phyloP scores from a whole-genome alignment of 2,113 vertebrate genomes.

The Puma concolor region DNA sequence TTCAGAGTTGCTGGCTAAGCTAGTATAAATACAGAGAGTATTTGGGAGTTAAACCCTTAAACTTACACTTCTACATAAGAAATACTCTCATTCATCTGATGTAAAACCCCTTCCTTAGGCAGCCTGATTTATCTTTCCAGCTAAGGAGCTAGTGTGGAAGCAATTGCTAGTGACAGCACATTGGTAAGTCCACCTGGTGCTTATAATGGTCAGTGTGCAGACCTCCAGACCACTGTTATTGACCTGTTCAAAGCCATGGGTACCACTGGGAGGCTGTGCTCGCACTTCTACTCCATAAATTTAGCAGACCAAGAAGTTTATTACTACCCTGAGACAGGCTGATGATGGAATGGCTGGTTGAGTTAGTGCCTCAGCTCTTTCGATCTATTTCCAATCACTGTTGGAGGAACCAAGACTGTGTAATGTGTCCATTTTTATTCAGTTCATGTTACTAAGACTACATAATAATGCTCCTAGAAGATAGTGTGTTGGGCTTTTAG shows the following conservation, averaged over 20 bases:
- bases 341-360: slow-evolving; percentile 79
- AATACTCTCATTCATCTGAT: not conserved
- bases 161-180: slow-evolving; percentile 28
- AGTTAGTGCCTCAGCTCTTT: slow-evolving; percentile 75
- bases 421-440: slow-evolving; percentile 78
- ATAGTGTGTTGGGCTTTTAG: slow-evolving; percentile 56
- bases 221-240: slow-evolving; percentile 59
- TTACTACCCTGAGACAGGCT: slow-evolving; percentile 77
- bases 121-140: not conserved
- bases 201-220: slow-evolving; percentile 58
- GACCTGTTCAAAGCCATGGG: slow-evolving; percentile 67
- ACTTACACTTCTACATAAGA: not conserved
- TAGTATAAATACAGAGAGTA: not conserved
- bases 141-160: slow-evolving; percentile 1
- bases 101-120: not conserved
- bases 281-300: slow-evolving; percentile 76
- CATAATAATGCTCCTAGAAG: slow-evolving; percentile 64
- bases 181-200: slow-evolving; percentile 5
- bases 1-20: not conserved
- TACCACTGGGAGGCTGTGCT: slow-evolving; percentile 67
- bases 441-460: slow-evolving; percentile 60
- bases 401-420: slow-evolving; percentile 59
- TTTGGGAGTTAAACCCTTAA: slow-evolving; percentile 1
- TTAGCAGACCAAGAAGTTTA: slow-evolving; percentile 76
- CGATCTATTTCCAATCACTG: slow-evolving; percentile 78